Conservation (phyloP, 2,113 vertebrate species). For the Petromus typicus region DNA sequence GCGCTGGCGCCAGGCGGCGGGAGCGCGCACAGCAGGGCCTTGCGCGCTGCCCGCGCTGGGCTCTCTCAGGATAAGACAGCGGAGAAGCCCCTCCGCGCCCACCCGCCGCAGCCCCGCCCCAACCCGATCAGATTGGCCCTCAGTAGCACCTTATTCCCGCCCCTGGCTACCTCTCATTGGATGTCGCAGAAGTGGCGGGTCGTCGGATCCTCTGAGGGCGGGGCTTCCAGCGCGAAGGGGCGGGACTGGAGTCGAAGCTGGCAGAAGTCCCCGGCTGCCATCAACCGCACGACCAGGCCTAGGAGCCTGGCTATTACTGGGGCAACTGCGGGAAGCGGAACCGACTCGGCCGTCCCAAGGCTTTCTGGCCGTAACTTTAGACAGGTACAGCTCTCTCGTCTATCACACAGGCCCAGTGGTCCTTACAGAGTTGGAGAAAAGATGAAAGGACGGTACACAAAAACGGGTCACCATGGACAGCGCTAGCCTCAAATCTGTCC, state of each 20-base stretch:
- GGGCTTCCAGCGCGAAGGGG: neutral
- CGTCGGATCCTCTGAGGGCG: neutral
- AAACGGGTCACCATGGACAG: slow-evolving; percentile 71
- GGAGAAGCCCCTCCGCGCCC: neutral
- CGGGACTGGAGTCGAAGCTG: neutral
- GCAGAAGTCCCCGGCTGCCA: neutral
- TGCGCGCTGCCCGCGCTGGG: neutral
- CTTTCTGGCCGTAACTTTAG: neutral
- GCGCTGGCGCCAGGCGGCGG: neutral
- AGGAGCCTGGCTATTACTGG: rapidly evolving
- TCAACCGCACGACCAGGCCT: rapidly evolving
- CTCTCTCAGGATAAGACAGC: neutral
- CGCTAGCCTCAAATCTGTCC: neutral
- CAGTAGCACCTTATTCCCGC: neutral
- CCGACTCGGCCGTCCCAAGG: neutral
- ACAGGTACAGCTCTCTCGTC: neutral
- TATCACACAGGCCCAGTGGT: neutral
- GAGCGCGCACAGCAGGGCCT: slow-evolving; percentile 11
- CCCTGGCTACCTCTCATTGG: slow-evolving; percentile 62
- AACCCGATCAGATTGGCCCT: neutral
- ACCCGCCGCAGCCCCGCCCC: slow-evolving; percentile 50
- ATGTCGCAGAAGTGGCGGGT: slow-evolving; percentile 10
- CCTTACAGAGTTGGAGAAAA: neutral
- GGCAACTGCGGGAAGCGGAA: neutral
- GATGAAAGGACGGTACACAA: neutral